Base-by-base conservation (phyloP, 2,888 invertebrate genomes). In the Drosophila anomalata region DNA sequence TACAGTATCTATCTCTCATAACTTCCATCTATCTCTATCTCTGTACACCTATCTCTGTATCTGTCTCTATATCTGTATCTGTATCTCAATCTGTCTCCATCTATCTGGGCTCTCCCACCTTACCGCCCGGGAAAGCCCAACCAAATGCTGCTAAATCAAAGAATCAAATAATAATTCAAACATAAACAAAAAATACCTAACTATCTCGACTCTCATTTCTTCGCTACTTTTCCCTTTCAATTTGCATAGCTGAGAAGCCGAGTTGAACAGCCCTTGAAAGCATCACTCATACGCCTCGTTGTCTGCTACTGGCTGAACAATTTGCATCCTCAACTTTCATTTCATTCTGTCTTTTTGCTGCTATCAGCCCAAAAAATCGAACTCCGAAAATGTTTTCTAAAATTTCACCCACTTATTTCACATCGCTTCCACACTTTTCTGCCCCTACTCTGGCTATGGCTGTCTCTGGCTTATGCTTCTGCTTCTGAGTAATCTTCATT, bases 81-180 rank as follows among this genome's bases (percentile, higher is more conserved):
- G 36, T 41, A 20, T 41, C 63, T 59, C 14, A 44, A 48, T 68
- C 65, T 51, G 66, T 77, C 8, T 22, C 36, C 31, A 12, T 48
- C 60, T 63, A 62, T 62, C 61, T 62, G 61, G 61, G 48, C 54
- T 62, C 46, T 52, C 48, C 58, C 55, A 59, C 47, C 65, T 74
- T 77, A 87, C 81, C 84, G 87, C 81, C 75, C 67, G 69, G 73
- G 80, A 77, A 78, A 77, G 74, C 73, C 66, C 72, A 61, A 75
- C 59, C 74, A 77, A 85, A 83, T 78, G 84, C 83, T 85, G 83
- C 81, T 74, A 86, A 77, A 87, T 80, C 86, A 87, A 86, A 86
- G 83, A 87, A 87, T 79, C 77, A 79, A 85, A 85, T 85, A 85
- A 87, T 87, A 85, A 85, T 74, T 87, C 80, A 70, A 72, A 71